Conservation (phyloP, 1,140 invertebrate genomes). For the Diuraphis noxia region DNA sequence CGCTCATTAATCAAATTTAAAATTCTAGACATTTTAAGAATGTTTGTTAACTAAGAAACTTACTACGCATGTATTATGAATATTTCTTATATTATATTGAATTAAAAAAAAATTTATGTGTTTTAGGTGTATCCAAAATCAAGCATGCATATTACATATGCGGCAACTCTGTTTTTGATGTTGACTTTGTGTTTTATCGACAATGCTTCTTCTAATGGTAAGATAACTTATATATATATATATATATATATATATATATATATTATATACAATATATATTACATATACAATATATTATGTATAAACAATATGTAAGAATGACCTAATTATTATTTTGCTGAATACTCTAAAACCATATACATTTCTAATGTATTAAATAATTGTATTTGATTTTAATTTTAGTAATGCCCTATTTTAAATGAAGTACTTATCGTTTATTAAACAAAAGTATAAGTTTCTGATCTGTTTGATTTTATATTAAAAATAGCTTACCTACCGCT, state of each 20-base stretch:
- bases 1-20: not conserved
- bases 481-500: not conserved
- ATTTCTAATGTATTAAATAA: not conserved
- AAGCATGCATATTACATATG: slow-evolving; percentile 23
- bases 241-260: too few species aligned
- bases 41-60: not conserved
- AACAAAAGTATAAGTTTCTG: not conserved
- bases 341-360: not conserved
- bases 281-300: not conserved
- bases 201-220: slow-evolving; percentile 31
- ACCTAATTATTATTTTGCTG: not conserved
- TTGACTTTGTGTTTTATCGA: not conserved
- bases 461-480: not conserved
- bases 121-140: slow-evolving; percentile 31
- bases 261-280: too few species aligned
- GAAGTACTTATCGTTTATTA: not conserved
- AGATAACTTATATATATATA: not conserved
- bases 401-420: too few species aligned
- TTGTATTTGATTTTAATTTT: not conserved
- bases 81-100: not conserved
- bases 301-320: not conserved
- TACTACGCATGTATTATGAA: not conserved
- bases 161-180: not conserved
- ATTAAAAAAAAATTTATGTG: not conserved
- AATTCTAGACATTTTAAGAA: not conserved